Evolutionary conservation across 1,140 invertebrate genomes (phyloP).

Genomic region (Heliconius hermathena): DNA sequence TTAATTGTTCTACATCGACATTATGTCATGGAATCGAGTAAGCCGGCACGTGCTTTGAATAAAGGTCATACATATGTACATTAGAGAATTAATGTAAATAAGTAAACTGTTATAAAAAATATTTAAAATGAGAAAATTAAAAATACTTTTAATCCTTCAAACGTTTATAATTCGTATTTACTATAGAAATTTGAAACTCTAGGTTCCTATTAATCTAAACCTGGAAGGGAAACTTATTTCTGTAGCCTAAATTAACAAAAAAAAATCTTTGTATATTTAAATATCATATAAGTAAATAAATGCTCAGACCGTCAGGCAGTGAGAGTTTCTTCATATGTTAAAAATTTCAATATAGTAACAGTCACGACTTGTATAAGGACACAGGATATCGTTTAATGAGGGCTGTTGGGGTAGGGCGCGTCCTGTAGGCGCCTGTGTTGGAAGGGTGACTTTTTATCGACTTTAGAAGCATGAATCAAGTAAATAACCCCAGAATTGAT

Average conservation of each 20-base stretch:
- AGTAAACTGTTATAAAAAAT: too few species aligned
- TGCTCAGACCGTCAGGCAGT: not conserved
- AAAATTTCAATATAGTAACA: not conserved
- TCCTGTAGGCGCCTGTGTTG: conserved; percentile 24
- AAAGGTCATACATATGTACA: too few species aligned
- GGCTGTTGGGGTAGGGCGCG: conserved; percentile 34
- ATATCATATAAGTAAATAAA: too few species aligned
- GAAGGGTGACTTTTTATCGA: conserved; percentile 32
- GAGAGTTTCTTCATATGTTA: not conserved
- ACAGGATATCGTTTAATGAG: conserved; percentile 26
- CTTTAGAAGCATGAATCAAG: conserved; percentile 22
- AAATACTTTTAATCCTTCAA: too few species aligned
- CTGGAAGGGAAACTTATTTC: too few species aligned
- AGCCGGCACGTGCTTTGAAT: not conserved
- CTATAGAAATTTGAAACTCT: too few species aligned
- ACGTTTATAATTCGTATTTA: too few species aligned
- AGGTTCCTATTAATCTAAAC: too few species aligned
- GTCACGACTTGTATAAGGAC: not conserved
- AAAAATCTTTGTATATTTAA: too few species aligned
- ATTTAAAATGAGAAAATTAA: too few species aligned
- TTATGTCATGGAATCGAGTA: not conserved
- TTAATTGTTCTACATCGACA: not conserved
- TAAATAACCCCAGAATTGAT: conserved; percentile 13
- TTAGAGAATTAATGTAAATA: too few species aligned
- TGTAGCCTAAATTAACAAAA: too few species aligned